These are phyloP conservation scores for Macrobrachium rosenbergii DNA, from an alignment of 1,140 invertebrate genomes.

Conservation along the genomic window DNA sequence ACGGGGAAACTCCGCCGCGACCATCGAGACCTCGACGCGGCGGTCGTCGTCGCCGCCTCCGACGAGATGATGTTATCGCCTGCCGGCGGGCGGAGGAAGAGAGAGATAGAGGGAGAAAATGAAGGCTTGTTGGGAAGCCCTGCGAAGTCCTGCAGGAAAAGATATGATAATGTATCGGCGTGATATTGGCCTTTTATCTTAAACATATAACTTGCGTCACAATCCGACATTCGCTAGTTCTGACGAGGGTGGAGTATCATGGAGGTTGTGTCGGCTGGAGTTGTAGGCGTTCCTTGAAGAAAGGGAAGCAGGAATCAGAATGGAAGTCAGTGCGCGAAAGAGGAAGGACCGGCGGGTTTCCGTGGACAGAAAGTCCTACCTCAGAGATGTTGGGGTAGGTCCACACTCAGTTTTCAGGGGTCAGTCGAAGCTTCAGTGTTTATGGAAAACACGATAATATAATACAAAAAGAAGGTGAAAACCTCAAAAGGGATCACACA, in stretches of 20 bases:
- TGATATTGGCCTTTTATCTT: conserved; percentile 33
- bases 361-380: no score
- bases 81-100: background rate
- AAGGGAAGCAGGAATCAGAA: background rate
- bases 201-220: background rate
- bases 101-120: background rate
- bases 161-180: conserved; percentile 32
- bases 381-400: no score
- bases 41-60: no score
- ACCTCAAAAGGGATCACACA: no score
- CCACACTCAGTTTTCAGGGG: no score
- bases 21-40: no score
- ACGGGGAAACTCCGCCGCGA: no score
- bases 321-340: background rate
- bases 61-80: no score
- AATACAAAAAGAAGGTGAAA: no score
- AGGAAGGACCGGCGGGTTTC: background rate
- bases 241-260: background rate
- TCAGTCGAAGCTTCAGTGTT: no score
- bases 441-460: no score
- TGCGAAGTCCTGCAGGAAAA: conserved; percentile 25
- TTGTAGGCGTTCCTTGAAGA: background rate
- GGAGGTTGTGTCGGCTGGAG: background rate
- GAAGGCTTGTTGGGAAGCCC: no score
- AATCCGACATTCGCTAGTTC: background rate